Percentiles rank a stretch among this genome's conserved stretches.
Evolutionary conservation across 2,888 invertebrate species (phyloP).

Genomic region (Lithophane socia): DNA sequence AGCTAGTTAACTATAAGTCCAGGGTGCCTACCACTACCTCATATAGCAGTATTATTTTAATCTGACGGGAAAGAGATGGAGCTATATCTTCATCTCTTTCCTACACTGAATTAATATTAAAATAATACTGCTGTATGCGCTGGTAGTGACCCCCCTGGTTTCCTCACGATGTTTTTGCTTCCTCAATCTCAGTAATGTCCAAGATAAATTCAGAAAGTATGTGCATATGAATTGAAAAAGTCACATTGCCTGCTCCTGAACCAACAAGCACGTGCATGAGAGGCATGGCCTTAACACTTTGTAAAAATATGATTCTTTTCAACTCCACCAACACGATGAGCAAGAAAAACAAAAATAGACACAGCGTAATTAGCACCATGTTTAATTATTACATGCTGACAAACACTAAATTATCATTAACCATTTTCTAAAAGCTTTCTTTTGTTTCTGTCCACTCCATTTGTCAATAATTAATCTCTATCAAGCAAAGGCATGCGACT

Average conservation of each 20-base stretch:
- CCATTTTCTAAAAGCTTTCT: slow-evolving; percentile 70
- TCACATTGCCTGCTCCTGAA: neutral
- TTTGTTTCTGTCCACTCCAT: slow-evolving; percentile 66
- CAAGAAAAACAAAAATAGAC: neutral
- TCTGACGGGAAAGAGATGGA: too few relatives aligned
- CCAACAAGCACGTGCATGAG: neutral
- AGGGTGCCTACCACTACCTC: too few relatives aligned
- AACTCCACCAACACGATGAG: neutral
- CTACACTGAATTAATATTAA: too few relatives aligned
- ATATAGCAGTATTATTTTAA: too few relatives aligned
- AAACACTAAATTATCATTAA: slow-evolving; percentile 36
- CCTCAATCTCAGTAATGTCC: neutral
- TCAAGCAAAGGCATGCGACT: slow-evolving; percentile 68
- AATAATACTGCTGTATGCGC: too few relatives aligned
- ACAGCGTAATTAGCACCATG: slow-evolving; percentile 8
- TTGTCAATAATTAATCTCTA: slow-evolving; percentile 74
- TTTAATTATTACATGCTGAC: slow-evolving; percentile 29
- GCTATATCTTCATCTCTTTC: too few relatives aligned
- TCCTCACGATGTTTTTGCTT: neutral
- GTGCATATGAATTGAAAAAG: neutral
- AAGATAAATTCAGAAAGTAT: neutral
- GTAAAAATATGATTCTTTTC: too few relatives aligned
- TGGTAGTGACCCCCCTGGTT: too few relatives aligned
- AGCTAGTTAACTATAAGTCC: neutral
- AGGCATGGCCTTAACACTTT: neutral